Evolutionary conservation across 2,888 invertebrate species (phyloP).

Genomic region (Halictus quadricinctus): DNA sequence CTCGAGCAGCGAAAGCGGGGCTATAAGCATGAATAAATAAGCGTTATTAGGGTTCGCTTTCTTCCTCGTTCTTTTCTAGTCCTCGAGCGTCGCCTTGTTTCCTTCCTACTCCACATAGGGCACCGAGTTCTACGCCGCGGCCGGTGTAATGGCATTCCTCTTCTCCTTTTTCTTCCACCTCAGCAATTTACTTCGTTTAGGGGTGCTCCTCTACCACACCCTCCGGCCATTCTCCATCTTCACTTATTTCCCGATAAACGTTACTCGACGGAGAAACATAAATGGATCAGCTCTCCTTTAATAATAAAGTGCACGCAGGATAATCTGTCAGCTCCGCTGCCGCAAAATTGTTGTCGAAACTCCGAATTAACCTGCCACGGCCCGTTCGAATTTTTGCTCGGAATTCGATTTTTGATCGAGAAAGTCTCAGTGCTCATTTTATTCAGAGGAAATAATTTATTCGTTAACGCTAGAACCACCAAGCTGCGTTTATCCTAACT

Average conservation of each 20-base stretch:
- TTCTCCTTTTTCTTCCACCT: conserved; percentile 59
- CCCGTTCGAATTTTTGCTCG: not conserved
- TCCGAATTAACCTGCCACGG: not conserved
- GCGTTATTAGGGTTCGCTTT: conserved; percentile 74
- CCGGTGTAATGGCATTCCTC: conserved; percentile 70
- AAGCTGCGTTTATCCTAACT: no score
- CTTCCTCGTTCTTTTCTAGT: conserved; percentile 40
- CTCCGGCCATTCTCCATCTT: conserved; percentile 42
- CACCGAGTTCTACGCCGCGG: conserved; percentile 53
- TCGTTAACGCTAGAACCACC: no score
- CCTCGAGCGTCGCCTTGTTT: conserved; percentile 36
- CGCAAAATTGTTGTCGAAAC: not conserved
- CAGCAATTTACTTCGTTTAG: conserved; percentile 67
- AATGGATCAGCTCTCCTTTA: conserved; percentile 12
- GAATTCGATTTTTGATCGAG: not conserved
- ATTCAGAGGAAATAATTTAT: no score
- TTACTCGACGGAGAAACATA: conserved; percentile 36
- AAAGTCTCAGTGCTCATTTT: not conserved
- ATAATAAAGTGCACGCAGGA: conserved; percentile 15
- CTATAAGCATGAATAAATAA: conserved; percentile 74
- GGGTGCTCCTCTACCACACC: conserved; percentile 46
- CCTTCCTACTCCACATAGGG: conserved; percentile 38
- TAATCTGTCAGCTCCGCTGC: not conserved
- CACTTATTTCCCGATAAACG: conserved; percentile 36
- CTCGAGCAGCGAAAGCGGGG: conserved; percentile 63